A percentile compares a stretch with the other conserved stretches of the same genome.
Evolutionary conservation across 2,888 invertebrate genomes (phyloP).

Genomic region (Mellilla xanthometata): DNA sequence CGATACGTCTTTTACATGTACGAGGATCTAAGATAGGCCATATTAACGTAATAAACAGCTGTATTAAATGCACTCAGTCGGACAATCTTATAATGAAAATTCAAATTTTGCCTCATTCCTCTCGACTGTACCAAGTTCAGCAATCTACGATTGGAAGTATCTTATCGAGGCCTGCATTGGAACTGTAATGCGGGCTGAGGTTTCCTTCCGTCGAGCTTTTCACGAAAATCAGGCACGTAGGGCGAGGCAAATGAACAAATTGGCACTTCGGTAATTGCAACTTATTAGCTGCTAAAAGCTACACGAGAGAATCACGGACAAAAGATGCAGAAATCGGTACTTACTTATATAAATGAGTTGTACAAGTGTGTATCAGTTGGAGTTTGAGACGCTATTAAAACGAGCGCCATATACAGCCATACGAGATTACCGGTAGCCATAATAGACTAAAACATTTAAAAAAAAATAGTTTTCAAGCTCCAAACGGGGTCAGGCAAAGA

Average conservation of each 20-base stretch:
- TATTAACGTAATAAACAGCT: too few species aligned
- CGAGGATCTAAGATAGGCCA: too few species aligned
- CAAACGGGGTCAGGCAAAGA: constrained; percentile 35
- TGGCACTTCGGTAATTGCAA: constrained; percentile 2
- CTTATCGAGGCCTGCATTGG: constrained; percentile 19
- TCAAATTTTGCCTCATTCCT: too few species aligned
- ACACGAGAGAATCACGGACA: neutral
- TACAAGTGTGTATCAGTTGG: too few species aligned
- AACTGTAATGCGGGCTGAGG: constrained; percentile 9
- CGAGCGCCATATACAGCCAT: too few species aligned
- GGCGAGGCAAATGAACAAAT: constrained; percentile 4
- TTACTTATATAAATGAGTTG: too few species aligned
- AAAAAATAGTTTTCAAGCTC: constrained; percentile 9
- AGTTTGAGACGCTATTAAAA: too few species aligned
- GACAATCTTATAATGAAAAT: too few species aligned
- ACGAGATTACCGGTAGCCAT: too few species aligned
- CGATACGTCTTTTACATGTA: too few species aligned
- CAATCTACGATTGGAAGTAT: constrained; percentile 17
- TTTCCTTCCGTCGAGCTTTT: constrained; percentile 2
- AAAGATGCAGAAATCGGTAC: too few species aligned
- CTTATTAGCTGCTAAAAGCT: neutral
- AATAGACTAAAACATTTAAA: neutral
- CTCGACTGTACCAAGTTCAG: constrained; percentile 9
- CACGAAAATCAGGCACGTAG: constrained; percentile 11
- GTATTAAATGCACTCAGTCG: too few species aligned